Conservation (phyloP, 2,888 invertebrate species). For the Agonum fuliginosum region DNA sequence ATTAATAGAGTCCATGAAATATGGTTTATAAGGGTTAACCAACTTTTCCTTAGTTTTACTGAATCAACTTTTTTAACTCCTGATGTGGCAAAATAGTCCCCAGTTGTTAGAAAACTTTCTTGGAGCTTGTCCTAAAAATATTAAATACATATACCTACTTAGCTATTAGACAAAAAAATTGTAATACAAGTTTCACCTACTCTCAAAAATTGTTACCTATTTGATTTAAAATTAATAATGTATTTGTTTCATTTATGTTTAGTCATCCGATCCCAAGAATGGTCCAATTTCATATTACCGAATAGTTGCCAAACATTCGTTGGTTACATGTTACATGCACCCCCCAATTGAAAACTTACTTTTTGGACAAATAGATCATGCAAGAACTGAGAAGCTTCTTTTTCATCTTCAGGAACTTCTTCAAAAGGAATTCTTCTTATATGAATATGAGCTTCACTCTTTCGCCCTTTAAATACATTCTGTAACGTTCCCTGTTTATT, state of each 20-base stretch:
- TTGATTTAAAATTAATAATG: not conserved
- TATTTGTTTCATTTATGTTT: constrained; percentile 66
- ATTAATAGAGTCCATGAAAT: constrained; percentile 81
- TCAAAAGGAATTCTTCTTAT: constrained; percentile 88
- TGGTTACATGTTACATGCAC: constrained; percentile 58
- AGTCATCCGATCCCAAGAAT: too few relatives aligned
- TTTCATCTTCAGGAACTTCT: constrained; percentile 84
- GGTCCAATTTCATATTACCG: too few relatives aligned
- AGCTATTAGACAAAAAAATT: too few relatives aligned
- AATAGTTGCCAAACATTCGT: not conserved
- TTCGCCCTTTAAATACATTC: constrained; percentile 83
- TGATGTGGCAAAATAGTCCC: constrained; percentile 86
- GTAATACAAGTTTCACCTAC: too few relatives aligned
- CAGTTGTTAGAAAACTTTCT: constrained; percentile 84
- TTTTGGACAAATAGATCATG: constrained; percentile 88
- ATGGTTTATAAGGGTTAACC: constrained; percentile 83
- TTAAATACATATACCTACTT: too few relatives aligned
- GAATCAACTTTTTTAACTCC: constrained; percentile 80
- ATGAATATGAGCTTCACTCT: constrained; percentile 84
- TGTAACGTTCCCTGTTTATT: constrained; percentile 86
- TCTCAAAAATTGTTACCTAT: too few relatives aligned
- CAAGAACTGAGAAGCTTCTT: constrained; percentile 85
- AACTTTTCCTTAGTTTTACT: constrained; percentile 77
- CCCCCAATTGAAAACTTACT: too few relatives aligned
- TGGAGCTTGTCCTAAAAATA: constrained; percentile 80